Conservation (phyloP, 2,797 vertebrate species). For the Rhincodon typus region DNA sequence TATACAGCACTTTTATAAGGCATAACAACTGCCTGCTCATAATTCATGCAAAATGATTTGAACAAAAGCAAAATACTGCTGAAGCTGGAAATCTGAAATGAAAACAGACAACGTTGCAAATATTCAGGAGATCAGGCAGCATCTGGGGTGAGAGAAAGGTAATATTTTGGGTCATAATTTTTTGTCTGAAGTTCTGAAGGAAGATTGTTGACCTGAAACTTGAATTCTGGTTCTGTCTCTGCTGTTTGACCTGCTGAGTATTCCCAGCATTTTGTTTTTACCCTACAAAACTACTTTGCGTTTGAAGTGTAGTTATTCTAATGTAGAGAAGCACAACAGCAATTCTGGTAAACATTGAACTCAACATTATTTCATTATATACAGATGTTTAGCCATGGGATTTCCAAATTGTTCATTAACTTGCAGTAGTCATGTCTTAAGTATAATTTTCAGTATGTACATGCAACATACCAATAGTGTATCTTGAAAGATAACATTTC, state of each 20-base stretch:
- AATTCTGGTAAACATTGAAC: neutral
- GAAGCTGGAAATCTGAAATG: too few relatives aligned
- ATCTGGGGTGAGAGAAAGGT: neutral
- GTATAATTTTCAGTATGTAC: neutral
- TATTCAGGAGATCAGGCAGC: neutral
- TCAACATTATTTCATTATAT: slow-evolving; percentile 1
- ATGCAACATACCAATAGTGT: neutral
- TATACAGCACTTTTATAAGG: neutral
- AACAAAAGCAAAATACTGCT: neutral
- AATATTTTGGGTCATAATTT: neutral
- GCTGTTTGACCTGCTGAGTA: neutral
- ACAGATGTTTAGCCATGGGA: neutral
- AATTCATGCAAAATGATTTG: neutral
- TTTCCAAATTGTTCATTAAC: neutral
- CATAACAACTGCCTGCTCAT: neutral
- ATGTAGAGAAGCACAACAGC: neutral
- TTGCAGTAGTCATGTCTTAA: neutral
- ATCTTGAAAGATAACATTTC: too few relatives aligned
- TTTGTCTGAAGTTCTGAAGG: neutral
- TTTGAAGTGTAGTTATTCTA: neutral
- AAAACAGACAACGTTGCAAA: too few relatives aligned
- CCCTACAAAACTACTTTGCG: neutral
- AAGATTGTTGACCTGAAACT: neutral
- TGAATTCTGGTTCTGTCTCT: neutral
- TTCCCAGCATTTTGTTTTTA: too few relatives aligned